Percentiles rank a stretch among this genome's conserved stretches.
Evolutionary conservation across 2,888 invertebrate genomes (phyloP).

Genomic region (Pheosia gnoma): DNA sequence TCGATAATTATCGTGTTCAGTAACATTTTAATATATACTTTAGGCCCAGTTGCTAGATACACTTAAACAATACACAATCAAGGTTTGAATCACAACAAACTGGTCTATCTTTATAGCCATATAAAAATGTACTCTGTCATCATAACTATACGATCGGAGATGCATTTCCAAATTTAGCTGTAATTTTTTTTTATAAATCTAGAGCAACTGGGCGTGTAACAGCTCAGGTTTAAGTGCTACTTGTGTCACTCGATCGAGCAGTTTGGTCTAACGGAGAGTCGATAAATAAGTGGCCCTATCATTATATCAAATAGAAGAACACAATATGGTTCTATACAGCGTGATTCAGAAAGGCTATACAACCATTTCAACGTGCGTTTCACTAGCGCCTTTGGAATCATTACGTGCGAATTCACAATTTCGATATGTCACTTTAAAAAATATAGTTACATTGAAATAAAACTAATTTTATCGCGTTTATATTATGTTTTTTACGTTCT

Average conservation of each 20-base stretch:
- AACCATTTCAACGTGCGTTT: too few species aligned
- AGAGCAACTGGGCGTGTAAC: constrained; percentile 4
- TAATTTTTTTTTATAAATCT: constrained; percentile 4
- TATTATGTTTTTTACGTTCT: too few species aligned
- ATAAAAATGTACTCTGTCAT: constrained; percentile 15
- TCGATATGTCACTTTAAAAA: too few species aligned
- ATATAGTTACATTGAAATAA: too few species aligned
- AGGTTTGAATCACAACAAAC: constrained; percentile 1
- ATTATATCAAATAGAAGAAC: too few species aligned
- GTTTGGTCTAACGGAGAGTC: background rate
- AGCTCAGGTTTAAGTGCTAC: background rate
- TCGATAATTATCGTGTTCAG: constrained; percentile 24
- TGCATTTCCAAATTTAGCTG: constrained; percentile 20
- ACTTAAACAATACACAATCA: constrained; percentile 20
- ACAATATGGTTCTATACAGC: too few species aligned
- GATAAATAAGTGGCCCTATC: background rate
- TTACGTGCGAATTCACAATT: too few species aligned
- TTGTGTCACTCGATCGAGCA: background rate
- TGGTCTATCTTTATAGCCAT: constrained; percentile 1
- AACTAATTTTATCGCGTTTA: too few species aligned
- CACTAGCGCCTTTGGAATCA: too few species aligned
- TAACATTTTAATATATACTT: constrained; percentile 25
- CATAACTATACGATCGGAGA: constrained; percentile 17
- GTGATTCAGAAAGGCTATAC: too few species aligned
- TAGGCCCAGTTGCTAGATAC: constrained; percentile 41